Percentiles rank a stretch among this genome's conserved stretches.
phyloP scores from a whole-genome alignment of 2,888 invertebrate genomes.

The Hesperia comma region DNA sequence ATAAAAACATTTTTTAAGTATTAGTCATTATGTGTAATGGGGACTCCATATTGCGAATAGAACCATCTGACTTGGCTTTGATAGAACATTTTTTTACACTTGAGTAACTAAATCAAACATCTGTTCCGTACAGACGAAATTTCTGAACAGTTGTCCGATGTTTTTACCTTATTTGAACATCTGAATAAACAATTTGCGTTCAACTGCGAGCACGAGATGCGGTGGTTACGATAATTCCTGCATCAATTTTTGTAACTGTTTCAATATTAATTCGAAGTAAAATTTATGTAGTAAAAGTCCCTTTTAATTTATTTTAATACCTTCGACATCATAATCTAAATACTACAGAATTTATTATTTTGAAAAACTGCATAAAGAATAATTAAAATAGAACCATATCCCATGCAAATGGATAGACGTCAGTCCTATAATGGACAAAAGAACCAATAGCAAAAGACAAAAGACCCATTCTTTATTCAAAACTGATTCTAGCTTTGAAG shows the following conservation, averaged over 20 bases:
- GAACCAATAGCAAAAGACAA: conserved; percentile 51
- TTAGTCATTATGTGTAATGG: conserved; percentile 37
- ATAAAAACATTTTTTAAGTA: conserved; percentile 35
- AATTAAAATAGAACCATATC: conserved; percentile 39
- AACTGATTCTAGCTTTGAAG: conserved; percentile 41
- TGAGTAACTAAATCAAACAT: conserved; percentile 48
- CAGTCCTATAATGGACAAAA: conserved; percentile 49
- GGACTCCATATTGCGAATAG: conserved; percentile 43
- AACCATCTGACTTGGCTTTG: conserved; percentile 49
- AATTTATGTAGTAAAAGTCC: too few species aligned
- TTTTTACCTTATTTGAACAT: conserved; percentile 44
- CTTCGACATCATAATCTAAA: not conserved
- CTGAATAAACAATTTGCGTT: conserved; percentile 44
- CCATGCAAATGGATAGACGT: conserved; percentile 44
- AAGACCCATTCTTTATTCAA: conserved; percentile 48
- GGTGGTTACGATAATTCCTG: conserved; percentile 34
- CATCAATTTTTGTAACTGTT: conserved; percentile 14
- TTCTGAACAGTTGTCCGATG: conserved; percentile 47
- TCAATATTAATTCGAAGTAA: conserved; percentile 3
- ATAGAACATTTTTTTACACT: conserved; percentile 48
- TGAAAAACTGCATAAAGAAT: conserved; percentile 5
- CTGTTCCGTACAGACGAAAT: conserved; percentile 46
- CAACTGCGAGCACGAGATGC: conserved; percentile 37
- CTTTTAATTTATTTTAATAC: too few species aligned
- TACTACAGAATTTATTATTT: not conserved